Conservation (phyloP, 2,888 invertebrate genomes). For the Netelia fuscicornis region DNA sequence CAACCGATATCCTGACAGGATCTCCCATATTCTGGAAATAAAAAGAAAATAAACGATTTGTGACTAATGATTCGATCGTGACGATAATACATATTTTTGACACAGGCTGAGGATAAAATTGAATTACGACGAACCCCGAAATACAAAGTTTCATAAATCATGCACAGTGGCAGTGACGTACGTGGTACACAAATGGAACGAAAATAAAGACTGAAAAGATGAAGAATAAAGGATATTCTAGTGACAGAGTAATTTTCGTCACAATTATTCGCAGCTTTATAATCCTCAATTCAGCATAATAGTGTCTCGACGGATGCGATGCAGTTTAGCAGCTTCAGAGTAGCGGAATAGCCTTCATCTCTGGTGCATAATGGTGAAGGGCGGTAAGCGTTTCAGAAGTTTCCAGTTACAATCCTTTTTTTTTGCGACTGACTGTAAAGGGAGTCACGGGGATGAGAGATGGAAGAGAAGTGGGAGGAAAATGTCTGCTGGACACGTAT, state of each 20-base stretch:
- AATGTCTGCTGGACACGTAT: background rate
- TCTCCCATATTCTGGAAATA: constrained; percentile 90
- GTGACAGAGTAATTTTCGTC: background rate
- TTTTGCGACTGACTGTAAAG: background rate
- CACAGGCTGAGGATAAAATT: too few species aligned
- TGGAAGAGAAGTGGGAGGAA: constrained; percentile 8
- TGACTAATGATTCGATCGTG: constrained; percentile 25
- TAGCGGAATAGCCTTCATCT: background rate
- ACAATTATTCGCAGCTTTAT: constrained; percentile 44
- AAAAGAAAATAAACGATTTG: constrained; percentile 1
- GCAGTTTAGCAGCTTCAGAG: background rate
- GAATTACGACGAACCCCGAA: too few species aligned
- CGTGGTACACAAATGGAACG: background rate
- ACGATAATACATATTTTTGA: constrained; percentile 2
- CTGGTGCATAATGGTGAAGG: background rate
- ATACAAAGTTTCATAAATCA: too few species aligned
- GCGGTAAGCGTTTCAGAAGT: constrained; percentile 3
- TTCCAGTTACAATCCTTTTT: background rate
- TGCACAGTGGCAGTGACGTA: background rate
- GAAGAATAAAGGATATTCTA: background rate
- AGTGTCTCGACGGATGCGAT: background rate
- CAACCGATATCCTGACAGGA: constrained; percentile 93
- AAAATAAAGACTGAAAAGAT: background rate
- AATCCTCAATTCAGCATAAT: constrained; percentile 24
- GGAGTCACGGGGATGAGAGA: background rate